Evolutionary conservation across 2,113 vertebrate genomes (phyloP).

Genomic region (Sprattus sprattus): DNA sequence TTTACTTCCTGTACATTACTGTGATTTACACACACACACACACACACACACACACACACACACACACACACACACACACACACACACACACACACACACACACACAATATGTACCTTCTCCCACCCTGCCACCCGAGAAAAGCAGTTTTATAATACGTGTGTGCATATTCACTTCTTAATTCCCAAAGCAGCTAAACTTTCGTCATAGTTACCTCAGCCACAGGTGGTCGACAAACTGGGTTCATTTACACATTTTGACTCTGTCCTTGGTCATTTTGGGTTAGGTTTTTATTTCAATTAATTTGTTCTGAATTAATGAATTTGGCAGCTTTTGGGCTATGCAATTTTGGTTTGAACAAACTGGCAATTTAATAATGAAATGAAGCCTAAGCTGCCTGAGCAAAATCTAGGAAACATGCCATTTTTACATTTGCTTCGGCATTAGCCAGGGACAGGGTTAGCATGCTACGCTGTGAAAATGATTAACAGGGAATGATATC

Average conservation of each 20-base stretch:
- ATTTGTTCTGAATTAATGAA: not conserved
- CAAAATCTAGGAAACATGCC: constrained; percentile 43
- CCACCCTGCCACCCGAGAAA: too few species aligned
- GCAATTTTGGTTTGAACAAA: not conserved
- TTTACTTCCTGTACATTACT: too few species aligned
- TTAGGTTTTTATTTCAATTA: not conserved
- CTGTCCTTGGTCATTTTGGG: not conserved
- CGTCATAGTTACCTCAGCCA: not conserved
- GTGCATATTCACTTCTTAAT: not conserved
- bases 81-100: too few species aligned
- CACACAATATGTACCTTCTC: too few species aligned
- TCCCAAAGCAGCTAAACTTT: not conserved
- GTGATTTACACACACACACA: too few species aligned
- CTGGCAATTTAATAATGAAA: not conserved
- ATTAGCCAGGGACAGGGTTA: constrained; percentile 42
- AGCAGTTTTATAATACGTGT: too few species aligned
- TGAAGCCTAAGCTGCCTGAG: constrained; percentile 25
- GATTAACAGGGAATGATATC: constrained; percentile 50
- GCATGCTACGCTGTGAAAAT: constrained; percentile 49
- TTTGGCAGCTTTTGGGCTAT: not conserved
- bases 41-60: too few species aligned
- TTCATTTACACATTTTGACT: not conserved
- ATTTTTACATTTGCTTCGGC: constrained; percentile 55
- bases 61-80: too few species aligned
- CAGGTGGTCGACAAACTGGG: not conserved